These are phyloP conservation scores for Sinocyclocheilus grahami DNA, from an alignment of 2,113 vertebrate species.

Conservation along the genomic window DNA sequence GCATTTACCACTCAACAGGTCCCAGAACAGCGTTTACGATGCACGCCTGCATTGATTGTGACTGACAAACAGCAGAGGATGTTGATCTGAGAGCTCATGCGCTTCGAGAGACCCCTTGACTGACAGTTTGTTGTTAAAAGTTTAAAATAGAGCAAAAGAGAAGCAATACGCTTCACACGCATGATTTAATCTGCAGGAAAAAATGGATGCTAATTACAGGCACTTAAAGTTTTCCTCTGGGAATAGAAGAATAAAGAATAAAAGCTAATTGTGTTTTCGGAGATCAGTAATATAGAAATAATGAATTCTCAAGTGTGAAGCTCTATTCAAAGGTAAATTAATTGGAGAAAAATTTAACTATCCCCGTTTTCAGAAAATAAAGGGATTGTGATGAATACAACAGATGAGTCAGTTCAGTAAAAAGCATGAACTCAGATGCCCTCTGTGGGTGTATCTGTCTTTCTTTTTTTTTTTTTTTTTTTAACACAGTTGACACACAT, in stretches of 20 bases:
- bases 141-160: constrained; percentile 29
- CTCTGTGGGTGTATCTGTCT: neutral
- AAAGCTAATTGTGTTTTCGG: constrained; percentile 19
- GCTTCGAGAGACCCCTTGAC: constrained; percentile 19
- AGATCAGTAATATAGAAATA: constrained; percentile 24
- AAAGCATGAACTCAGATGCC: neutral
- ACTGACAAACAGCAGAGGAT: neutral
- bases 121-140: constrained; percentile 49
- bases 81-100: constrained; percentile 10
- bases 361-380: neutral
- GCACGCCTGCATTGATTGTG: neutral
- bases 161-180: constrained; percentile 6
- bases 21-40: neutral
- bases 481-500: neutral
- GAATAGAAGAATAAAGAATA: constrained; percentile 1
- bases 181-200: constrained; percentile 29
- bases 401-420: constrained; percentile 23
- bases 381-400: constrained; percentile 4
- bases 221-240: constrained; percentile 12
- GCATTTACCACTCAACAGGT: constrained; percentile 10
- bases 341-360: neutral
- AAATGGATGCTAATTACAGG: constrained; percentile 35
- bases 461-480: neutral
- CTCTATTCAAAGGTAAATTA: constrained; percentile 35
- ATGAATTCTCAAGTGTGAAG: constrained; percentile 24